A percentile compares a stretch with the other conserved stretches of the same genome.
Evolutionary conservation across 2,113 vertebrate genomes (phyloP).

Genomic region (Furnarius figulus): DNA sequence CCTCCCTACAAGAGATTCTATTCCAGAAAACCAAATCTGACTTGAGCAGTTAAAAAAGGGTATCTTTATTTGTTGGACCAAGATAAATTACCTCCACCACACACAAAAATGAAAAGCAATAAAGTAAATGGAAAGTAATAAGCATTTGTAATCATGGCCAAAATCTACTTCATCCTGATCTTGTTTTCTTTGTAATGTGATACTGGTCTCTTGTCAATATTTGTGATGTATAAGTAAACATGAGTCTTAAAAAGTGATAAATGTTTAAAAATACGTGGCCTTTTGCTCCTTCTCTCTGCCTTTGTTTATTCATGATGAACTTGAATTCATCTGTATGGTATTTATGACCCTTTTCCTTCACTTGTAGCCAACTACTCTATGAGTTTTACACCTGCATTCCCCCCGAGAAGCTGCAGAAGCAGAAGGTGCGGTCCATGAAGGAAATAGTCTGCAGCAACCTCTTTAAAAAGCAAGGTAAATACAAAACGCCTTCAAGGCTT

Average conservation of each 20-base stretch:
- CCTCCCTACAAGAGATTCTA: background rate
- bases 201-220: background rate
- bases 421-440: constrained; percentile 94
- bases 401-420: constrained; percentile 90
- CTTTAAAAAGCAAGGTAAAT: constrained; percentile 90
- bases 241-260: background rate
- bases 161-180: background rate
- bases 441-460: constrained; percentile 92
- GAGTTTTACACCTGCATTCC: constrained; percentile 96
- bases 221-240: background rate
- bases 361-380: constrained; percentile 86
- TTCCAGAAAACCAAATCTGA: background rate
- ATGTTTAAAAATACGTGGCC: background rate
- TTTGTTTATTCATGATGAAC: background rate
- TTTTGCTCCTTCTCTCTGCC: background rate
- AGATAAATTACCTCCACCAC: background rate
- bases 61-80: background rate
- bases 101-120: background rate
- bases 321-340: background rate
- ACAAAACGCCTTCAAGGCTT: background rate
- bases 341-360: background rate
- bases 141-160: background rate
- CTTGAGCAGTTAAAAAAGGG: background rate
- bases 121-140: background rate
- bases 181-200: background rate